phyloP scores from a whole-genome alignment of 1,140 invertebrate species.

The Homalodisca vitripennis region DNA sequence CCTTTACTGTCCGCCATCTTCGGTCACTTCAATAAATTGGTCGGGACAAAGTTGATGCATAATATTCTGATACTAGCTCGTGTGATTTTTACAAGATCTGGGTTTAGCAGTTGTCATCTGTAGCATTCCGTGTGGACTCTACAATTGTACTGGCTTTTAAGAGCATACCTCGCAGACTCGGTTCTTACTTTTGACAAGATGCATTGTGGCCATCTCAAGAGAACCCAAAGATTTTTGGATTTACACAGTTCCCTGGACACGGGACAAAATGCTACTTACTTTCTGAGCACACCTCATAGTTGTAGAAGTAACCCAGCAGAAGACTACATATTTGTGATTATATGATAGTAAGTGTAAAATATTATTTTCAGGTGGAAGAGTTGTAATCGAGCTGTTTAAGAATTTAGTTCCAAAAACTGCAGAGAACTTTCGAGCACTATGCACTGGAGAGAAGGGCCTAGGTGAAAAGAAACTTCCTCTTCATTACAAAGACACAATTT shows the following conservation, averaged over 20 bases:
- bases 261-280: too few relatives aligned
- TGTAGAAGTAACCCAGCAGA: neutral
- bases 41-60: too few relatives aligned
- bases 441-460: conserved; percentile 80
- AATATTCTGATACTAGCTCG: too few relatives aligned
- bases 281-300: too few relatives aligned
- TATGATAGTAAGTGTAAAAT: conserved; percentile 34
- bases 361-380: conserved; percentile 65
- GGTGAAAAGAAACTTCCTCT: conserved; percentile 66
- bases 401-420: conserved; percentile 87
- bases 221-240: neutral
- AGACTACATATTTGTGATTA: neutral
- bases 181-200: neutral
- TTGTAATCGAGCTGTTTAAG: conserved; percentile 77
- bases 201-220: neutral
- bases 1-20: too few relatives aligned
- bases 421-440: conserved; percentile 88
- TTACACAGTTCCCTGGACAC: neutral
- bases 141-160: too few relatives aligned
- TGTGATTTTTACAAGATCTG: too few relatives aligned
- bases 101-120: too few relatives aligned
- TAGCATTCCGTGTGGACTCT: too few relatives aligned
- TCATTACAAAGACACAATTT: conserved; percentile 70
- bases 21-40: too few relatives aligned
- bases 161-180: too few relatives aligned